Evolutionary conservation across 2,888 invertebrate species (phyloP), one percentile per base, ranked within the genome.

Genomic region (Harmothoe impar): DNA sequence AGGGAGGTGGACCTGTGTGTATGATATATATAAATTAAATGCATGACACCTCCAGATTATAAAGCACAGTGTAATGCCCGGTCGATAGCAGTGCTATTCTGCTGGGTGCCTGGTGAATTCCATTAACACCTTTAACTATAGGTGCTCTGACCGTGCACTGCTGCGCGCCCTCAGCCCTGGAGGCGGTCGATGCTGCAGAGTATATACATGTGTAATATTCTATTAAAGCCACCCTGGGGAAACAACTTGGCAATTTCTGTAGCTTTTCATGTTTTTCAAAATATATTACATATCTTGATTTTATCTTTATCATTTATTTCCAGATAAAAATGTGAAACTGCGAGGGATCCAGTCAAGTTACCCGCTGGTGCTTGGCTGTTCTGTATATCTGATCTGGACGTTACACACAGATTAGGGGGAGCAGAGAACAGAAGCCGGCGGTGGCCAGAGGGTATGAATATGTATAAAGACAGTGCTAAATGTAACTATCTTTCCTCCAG

Each of bases 401-500:
- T 43, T 43, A 43, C 5, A 3, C 10, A 3, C 43, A 43, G 43
- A 43, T 43, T 43, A 7, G 25, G 68, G 77, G 17, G 10, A 29
- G 29, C 77, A 29, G 77, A 25, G 29, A 29, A 20, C 3, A 5
- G 5, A 25, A 25, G 3, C 5, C 3, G 77, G 7, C 62, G 17
- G 25, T 15, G 43, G 81, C 35, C 81, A 81, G 81, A 12, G 33
- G 81, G 33, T 35, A 81, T 33, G 33, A 1, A 81, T 35, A 81
- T 81, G 33, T 23, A 81, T 35, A 43, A 0, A 23, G 81, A 0
- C 81, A 33, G 23, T 7, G 43, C 35, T 43, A 81, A 33, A 81
- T n/a, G 81, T 81, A 81, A 81, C 33, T 81, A 81, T 0, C 43
- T 35, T n/a, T 35, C 35, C 43, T 81, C 81, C 43, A 33, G 81